phyloP scores from a whole-genome alignment of 1,140 invertebrate species.

The Melanaphis sacchari region DNA sequence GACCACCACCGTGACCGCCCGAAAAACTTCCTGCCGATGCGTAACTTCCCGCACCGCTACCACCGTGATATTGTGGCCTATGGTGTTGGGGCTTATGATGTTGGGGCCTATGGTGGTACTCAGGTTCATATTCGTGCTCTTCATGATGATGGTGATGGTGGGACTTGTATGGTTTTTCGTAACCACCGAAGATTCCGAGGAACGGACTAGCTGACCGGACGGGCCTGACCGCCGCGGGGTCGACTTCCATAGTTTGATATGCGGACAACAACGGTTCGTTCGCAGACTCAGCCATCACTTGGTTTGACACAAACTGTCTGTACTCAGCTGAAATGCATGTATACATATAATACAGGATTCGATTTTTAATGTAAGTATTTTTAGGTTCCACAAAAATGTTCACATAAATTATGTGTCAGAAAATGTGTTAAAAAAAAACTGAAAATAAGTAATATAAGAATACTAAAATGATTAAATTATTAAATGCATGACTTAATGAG shows the following conservation, averaged over 20 bases:
- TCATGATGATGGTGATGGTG: background rate
- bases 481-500: no score
- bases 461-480: no score
- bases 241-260: background rate
- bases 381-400: no score
- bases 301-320: background rate
- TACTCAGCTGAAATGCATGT: background rate
- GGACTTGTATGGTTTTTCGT: background rate
- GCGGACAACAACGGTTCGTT: background rate
- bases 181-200: background rate
- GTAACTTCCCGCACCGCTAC: constrained; percentile 31
- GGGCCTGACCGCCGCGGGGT: background rate
- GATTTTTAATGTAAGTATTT: no score
- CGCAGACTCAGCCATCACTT: background rate
- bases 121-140: background rate
- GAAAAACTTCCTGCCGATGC: constrained; percentile 42
- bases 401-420: no score
- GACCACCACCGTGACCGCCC: constrained; percentile 26
- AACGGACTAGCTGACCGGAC: constrained; percentile 30
- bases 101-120: background rate
- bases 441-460: no score
- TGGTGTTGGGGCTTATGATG: no score
- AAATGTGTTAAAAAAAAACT: no score
- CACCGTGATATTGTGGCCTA: background rate
- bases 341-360: no score